phyloP scores from a whole-genome alignment of 2,113 vertebrate species.

The Hirundichthys speculiger region DNA sequence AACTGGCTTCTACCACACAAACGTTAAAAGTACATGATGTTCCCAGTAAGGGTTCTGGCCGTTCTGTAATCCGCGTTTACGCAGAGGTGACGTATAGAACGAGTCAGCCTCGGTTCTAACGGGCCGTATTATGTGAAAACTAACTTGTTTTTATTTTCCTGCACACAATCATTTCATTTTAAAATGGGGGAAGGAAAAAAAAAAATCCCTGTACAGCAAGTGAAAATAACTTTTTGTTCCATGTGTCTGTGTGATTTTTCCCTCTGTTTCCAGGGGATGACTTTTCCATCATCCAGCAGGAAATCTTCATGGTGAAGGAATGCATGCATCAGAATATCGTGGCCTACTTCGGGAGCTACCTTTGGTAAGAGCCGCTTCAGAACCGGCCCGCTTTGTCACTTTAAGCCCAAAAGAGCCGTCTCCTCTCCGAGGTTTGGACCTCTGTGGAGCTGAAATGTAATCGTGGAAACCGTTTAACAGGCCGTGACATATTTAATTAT shows the following conservation, averaged over 20 bases:
- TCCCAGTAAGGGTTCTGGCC: conserved; percentile 16
- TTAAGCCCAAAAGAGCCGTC: conserved; percentile 1
- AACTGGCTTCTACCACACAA: conserved; percentile 21
- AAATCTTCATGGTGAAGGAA: conserved; percentile 99
- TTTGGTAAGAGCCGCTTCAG: conserved; percentile 90
- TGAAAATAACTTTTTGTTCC: no score
- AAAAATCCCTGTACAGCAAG: no score
- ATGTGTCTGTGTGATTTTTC: conserved; percentile 14
- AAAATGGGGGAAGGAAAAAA: no score
- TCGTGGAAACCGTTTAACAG: conserved; percentile 27
- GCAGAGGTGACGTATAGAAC: no score
- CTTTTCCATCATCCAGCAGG: conserved; percentile 98
- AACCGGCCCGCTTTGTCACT: conserved; percentile 42
- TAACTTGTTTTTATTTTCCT: no score
- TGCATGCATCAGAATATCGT: conserved; percentile 98
- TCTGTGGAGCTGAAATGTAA: conserved; percentile 22
- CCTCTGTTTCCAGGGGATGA: conserved; percentile 90
- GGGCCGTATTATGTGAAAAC: no score
- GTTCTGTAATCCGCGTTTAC: background rate
- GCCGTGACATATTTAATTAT: conserved; percentile 20
- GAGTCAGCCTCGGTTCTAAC: no score
- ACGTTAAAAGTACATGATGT: conserved; percentile 46
- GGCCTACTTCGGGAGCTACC: conserved; percentile 98
- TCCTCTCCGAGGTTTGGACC: background rate
- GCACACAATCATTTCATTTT: no score